These are phyloP conservation scores for Himalopsyche anomala DNA, from an alignment of 2,888 invertebrate species.

Conservation along the genomic window DNA sequence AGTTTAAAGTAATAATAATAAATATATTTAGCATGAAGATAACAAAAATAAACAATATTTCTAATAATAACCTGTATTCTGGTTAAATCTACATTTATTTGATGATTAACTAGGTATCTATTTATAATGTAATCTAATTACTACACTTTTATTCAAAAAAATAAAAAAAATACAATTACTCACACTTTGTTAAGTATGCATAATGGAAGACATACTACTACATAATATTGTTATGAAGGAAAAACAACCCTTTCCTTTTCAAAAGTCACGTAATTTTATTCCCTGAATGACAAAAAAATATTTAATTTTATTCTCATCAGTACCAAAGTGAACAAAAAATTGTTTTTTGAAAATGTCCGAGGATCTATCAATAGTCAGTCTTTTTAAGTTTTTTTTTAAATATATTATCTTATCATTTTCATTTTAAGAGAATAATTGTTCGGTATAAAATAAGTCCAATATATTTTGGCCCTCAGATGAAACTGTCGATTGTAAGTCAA, in stretches of 20 bases:
- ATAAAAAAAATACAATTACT: slow-evolving; percentile 19
- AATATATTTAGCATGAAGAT: background rate
- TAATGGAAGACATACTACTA: slow-evolving; percentile 39
- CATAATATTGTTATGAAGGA: slow-evolving; percentile 38
- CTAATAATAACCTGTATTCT: background rate
- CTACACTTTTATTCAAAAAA: slow-evolving; percentile 2
- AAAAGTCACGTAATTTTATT: background rate
- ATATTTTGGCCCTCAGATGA: slow-evolving; percentile 24
- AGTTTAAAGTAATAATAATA: no score
- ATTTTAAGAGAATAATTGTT: slow-evolving; percentile 10
- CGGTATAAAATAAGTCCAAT: slow-evolving; percentile 36
- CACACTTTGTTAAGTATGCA: background rate
- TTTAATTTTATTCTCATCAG: slow-evolving; percentile 3
- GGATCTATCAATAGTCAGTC: slow-evolving; percentile 37
- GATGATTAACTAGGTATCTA: slow-evolving; percentile 10
- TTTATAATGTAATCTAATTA: background rate
- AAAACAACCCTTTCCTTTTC: background rate
- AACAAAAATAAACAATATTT: slow-evolving; percentile 19
- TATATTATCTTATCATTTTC: slow-evolving; percentile 33
- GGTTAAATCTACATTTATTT: background rate
- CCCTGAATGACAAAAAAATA: slow-evolving; percentile 11
- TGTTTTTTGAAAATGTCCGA: background rate
- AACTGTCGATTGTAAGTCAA: background rate
- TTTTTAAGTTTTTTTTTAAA: slow-evolving; percentile 18
- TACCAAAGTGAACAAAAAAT: background rate